Percentiles rank a stretch among this genome's conserved stretches.
Conservation (phyloP, 2,888 invertebrate genomes). For the Drosophila subquinaria region DNA sequence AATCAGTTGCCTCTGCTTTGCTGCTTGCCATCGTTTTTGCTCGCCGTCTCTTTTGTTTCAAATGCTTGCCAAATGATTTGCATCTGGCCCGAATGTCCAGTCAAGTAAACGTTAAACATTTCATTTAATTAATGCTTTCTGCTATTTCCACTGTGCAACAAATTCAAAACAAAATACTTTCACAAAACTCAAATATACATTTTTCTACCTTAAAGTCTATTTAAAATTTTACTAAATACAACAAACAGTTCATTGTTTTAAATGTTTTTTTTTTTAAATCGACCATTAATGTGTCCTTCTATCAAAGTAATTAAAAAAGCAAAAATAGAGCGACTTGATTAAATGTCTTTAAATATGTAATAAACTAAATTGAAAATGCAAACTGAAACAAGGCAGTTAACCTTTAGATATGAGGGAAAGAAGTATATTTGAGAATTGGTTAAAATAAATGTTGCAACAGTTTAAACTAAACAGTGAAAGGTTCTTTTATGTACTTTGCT, state of each 20-base stretch:
- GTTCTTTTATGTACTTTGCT: constrained; percentile 59
- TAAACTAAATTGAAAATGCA: not conserved
- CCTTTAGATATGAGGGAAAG: too few relatives aligned
- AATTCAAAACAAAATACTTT: constrained; percentile 1
- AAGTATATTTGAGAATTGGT: constrained; percentile 26
- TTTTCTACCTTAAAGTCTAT: not conserved
- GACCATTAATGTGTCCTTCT: not conserved
- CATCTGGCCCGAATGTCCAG: constrained; percentile 46
- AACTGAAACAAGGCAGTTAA: not conserved
- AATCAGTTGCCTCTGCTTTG: constrained; percentile 66
- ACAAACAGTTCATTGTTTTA: not conserved
- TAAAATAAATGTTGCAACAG: constrained; percentile 36
- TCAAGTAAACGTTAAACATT: constrained; percentile 66
- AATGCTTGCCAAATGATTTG: constrained; percentile 68
- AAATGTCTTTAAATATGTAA: not conserved
- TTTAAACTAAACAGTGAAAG: constrained; percentile 18
- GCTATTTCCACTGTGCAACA: constrained; percentile 53
- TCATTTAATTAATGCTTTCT: constrained; percentile 52
- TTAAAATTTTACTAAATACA: not conserved
- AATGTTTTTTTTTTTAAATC: not conserved
- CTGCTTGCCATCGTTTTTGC: constrained; percentile 79
- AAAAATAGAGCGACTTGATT: not conserved
- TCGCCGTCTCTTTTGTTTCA: constrained; percentile 73
- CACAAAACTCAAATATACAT: constrained; percentile 7
- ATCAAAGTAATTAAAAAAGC: not conserved